phyloP scores from a whole-genome alignment of 2,888 invertebrate genomes.

The Euplagia quadripunctaria region DNA sequence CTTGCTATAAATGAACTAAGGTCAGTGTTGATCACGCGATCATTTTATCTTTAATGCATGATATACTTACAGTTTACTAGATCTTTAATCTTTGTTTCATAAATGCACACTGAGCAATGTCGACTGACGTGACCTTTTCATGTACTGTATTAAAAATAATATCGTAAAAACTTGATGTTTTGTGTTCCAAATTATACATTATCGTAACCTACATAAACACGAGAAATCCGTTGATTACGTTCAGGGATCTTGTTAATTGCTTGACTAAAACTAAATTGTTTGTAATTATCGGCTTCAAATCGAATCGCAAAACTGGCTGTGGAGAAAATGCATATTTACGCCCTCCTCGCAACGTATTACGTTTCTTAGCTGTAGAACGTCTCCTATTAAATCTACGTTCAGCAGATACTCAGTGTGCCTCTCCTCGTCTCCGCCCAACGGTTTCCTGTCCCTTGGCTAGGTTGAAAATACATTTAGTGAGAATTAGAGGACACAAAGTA shows the following conservation, averaged over 20 bases:
- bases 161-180: slow-evolving; percentile 38
- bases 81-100: neutral
- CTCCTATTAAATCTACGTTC: too few species aligned
- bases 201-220: neutral
- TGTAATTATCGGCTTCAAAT: neutral
- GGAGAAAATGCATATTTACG: neutral
- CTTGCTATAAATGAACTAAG: too few species aligned
- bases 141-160: neutral
- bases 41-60: neutral
- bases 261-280: neutral
- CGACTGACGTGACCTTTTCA: neutral
- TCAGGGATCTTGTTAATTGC: neutral
- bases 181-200: slow-evolving; percentile 35
- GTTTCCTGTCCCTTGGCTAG: neutral
- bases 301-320: neutral
- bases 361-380: neutral
- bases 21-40: neutral
- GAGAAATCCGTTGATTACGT: slow-evolving; percentile 3
- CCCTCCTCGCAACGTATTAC: neutral
- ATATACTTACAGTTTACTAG: neutral
- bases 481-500: too few species aligned
- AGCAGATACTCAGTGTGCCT: neutral
- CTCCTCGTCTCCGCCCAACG: neutral
- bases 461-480: too few species aligned
- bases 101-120: neutral